phyloP scores from a whole-genome alignment of 1,140 invertebrate genomes.

The Panulirus ornatus region DNA sequence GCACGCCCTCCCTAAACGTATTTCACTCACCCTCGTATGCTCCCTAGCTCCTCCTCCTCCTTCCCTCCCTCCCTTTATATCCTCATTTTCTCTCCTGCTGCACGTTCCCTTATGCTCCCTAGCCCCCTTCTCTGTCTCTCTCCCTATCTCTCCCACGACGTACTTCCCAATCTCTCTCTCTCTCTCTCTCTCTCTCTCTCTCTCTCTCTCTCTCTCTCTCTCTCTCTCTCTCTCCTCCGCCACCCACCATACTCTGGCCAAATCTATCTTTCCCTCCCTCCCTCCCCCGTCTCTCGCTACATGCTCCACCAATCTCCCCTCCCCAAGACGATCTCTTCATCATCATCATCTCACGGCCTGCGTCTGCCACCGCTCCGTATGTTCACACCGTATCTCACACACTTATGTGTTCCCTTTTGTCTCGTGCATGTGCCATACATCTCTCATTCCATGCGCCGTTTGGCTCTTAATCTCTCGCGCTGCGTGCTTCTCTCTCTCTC shows the following conservation, averaged over 20 bases:
- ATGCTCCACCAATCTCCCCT: neutral
- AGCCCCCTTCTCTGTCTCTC: neutral
- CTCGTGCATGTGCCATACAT: no score
- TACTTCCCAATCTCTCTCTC: no score
- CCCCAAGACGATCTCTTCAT: no score
- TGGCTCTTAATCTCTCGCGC: neutral
- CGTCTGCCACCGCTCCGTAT: no score
- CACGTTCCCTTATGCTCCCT: neutral
- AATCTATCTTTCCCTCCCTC: conserved; percentile 11
- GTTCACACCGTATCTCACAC: no score
- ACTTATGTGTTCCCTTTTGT: no score
- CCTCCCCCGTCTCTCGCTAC: neutral
- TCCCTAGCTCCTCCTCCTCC: neutral
- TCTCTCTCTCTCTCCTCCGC: neutral
- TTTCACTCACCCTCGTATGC: neutral
- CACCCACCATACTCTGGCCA: neutral
- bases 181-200: neutral
- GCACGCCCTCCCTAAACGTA: neutral
- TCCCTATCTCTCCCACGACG: no score
- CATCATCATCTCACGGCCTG: no score
- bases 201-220: neutral
- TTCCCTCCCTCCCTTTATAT: neutral
- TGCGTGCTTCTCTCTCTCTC: neutral
- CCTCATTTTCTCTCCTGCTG: no score
- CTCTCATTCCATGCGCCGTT: neutral